Conservation (phyloP, 2,888 invertebrate species). For the Troides aeacus region DNA sequence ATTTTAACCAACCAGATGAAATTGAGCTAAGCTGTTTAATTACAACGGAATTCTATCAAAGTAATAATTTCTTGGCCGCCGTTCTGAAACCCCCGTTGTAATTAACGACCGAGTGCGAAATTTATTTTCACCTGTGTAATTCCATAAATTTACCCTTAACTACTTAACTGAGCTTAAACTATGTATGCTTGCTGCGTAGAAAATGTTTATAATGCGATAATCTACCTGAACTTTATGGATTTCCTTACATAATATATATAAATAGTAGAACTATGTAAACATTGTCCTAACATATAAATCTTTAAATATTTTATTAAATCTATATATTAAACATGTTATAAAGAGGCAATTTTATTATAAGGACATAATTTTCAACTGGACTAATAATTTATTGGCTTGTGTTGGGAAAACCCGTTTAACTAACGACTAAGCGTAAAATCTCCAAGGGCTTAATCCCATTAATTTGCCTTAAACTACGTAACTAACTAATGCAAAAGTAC, state of each 20-base stretch:
- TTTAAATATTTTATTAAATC: not conserved
- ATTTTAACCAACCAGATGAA: not conserved
- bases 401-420: constrained; percentile 24
- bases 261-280: not conserved
- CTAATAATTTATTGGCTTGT: constrained; percentile 23
- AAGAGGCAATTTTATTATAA: constrained; percentile 14
- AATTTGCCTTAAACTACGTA: constrained; percentile 22
- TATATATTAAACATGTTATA: not conserved
- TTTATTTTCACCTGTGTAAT: constrained; percentile 23
- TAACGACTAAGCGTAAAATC: constrained; percentile 27
- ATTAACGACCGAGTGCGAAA: constrained; percentile 25
- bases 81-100: constrained; percentile 15
- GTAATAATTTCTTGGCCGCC: constrained; percentile 18
- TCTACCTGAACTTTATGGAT: not conserved
- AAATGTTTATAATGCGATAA: constrained; percentile 3
- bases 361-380: constrained; percentile 17
- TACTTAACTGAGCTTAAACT: constrained; percentile 16
- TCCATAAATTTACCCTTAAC: constrained; percentile 22
- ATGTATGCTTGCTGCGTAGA: constrained; percentile 9
- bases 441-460: constrained; percentile 23
- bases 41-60: constrained; percentile 16
- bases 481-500: constrained; percentile 8
- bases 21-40: constrained; percentile 3
- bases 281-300: no score
- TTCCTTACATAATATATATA: not conserved